Evolutionary conservation across 2,113 vertebrate species (phyloP).

Genomic region (Isurus oxyrinchus): DNA sequence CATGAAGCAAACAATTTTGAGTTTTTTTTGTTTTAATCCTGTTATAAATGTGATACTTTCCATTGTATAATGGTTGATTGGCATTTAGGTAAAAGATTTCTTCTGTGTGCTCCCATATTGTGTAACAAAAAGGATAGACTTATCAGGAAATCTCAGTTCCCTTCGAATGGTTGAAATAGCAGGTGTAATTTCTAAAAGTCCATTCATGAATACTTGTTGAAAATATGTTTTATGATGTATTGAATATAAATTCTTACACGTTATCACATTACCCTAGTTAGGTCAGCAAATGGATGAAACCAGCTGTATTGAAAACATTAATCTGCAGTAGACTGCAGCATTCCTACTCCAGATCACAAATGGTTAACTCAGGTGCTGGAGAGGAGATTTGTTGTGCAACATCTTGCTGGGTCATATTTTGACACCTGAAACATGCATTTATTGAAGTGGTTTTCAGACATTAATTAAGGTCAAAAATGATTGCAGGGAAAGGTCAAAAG

Average conservation of each 20-base stretch:
- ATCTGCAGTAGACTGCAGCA: neutral
- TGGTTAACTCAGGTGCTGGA: constrained; percentile 9
- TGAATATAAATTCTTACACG: neutral
- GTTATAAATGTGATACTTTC: neutral
- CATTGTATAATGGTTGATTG: neutral
- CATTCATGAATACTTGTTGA: neutral
- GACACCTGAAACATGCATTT: constrained; percentile 15
- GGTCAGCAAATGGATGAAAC: neutral
- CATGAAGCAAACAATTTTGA: neutral
- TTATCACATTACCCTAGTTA: neutral
- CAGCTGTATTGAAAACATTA: neutral
- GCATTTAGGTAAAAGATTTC: neutral
- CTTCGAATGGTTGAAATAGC: neutral
- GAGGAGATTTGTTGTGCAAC: constrained; percentile 2
- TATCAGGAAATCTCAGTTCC: neutral
- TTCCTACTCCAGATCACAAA: constrained; percentile 1
- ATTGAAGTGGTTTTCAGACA: neutral
- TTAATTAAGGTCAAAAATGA: constrained; percentile 33
- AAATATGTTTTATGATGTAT: neutral
- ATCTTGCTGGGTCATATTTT: neutral
- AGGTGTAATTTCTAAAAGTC: neutral
- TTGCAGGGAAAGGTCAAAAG: constrained; percentile 25
- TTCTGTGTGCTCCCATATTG: neutral
- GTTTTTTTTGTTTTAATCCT: neutral
- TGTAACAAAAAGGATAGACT: neutral